phyloP scores from a whole-genome alignment of 2,888 invertebrate genomes.

The Heliconius aoede region DNA sequence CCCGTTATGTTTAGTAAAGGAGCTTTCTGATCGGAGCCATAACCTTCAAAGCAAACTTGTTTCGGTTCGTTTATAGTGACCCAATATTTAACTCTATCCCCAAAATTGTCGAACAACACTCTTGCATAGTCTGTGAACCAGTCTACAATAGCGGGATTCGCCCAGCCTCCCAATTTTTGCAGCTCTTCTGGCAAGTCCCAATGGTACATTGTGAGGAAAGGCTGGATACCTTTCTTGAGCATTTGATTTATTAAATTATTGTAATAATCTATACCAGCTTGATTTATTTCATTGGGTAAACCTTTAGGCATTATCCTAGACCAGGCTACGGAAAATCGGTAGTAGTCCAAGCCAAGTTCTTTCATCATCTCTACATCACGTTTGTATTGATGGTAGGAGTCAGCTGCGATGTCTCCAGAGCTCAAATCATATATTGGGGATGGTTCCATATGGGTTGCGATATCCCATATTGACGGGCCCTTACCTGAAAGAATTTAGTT shows the following conservation, averaged over 20 bases:
- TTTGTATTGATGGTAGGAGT: slow-evolving; percentile 84
- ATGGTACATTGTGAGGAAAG: slow-evolving; percentile 83
- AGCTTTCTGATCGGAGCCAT: slow-evolving; percentile 68
- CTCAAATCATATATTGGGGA: slow-evolving; percentile 60
- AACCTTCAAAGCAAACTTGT: slow-evolving; percentile 70
- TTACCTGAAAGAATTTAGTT: slow-evolving; percentile 72
- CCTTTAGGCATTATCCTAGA: slow-evolving; percentile 85
- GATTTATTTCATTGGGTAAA: slow-evolving; percentile 79
- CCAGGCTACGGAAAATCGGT: slow-evolving; percentile 86
- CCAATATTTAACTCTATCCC: slow-evolving; percentile 83
- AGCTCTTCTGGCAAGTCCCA: slow-evolving; percentile 82
- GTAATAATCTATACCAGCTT: slow-evolving; percentile 86
- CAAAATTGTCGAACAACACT: slow-evolving; percentile 72
- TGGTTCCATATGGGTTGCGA: slow-evolving; percentile 56
- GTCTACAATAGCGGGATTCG: slow-evolving; percentile 70
- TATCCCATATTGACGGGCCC: slow-evolving; percentile 84
- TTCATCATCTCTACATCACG: slow-evolving; percentile 78
- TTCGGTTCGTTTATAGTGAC: slow-evolving; percentile 85
- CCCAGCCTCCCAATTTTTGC: slow-evolving; percentile 83
- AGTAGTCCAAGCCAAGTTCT: slow-evolving; percentile 76
- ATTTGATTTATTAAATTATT: slow-evolving; percentile 85
- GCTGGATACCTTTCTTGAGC: slow-evolving; percentile 67
- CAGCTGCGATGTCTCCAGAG: slow-evolving; percentile 82
- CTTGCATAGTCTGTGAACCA: slow-evolving; percentile 81
- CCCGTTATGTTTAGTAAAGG: slow-evolving; percentile 71